Evolutionary conservation across 2,113 vertebrate genomes (phyloP).

Genomic region (Urocynchramus pylzowi): DNA sequence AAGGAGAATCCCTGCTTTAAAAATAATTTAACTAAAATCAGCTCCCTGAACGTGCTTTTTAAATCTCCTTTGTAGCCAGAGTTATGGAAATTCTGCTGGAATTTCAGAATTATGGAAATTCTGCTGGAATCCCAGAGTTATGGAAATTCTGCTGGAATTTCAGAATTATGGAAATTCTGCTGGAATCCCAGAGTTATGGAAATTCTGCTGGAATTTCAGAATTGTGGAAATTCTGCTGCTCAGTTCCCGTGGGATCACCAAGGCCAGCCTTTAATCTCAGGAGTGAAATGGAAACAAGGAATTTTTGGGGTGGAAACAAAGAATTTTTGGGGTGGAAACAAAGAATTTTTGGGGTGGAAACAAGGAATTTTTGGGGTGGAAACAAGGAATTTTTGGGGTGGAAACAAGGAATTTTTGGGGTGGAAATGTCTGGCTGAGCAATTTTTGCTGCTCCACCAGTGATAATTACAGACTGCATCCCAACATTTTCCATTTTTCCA

Average conservation of each 20-base stretch:
- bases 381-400: neutral
- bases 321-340: neutral
- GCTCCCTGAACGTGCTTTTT: neutral
- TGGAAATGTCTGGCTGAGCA: neutral
- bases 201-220: too few relatives aligned
- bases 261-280: neutral
- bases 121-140: too few relatives aligned
- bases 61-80: neutral
- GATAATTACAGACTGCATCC: accelerated
- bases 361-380: neutral
- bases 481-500: neutral
- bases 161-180: too few relatives aligned
- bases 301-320: neutral
- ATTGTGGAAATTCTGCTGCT: neutral
- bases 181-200: too few relatives aligned
- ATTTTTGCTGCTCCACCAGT: neutral
- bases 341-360: neutral
- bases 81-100: too few relatives aligned
- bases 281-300: neutral
- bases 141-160: too few relatives aligned
- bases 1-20: neutral
- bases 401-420: neutral
- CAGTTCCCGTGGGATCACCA: neutral
- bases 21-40: neutral
- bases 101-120: too few relatives aligned